Conservation (phyloP, 2,113 vertebrate genomes). For the Thalassoma bifasciatum region DNA sequence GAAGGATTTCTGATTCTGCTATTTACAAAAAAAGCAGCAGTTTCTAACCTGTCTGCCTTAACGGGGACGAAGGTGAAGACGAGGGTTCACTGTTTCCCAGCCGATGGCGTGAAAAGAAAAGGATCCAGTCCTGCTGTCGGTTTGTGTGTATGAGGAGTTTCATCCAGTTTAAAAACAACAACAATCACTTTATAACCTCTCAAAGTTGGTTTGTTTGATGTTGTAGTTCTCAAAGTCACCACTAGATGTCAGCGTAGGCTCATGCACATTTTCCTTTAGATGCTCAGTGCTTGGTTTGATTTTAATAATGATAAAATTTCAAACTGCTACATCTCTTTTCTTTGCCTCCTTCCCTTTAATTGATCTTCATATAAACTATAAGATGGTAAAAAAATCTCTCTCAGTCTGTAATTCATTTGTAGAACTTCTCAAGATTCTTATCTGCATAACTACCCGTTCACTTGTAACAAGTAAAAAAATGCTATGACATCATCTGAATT, state of each 20-base stretch:
- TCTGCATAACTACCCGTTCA: no score
- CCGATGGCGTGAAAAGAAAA: constrained; percentile 33
- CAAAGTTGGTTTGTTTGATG: background rate
- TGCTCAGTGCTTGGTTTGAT: no score
- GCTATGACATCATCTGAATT: no score
- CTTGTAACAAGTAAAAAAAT: no score
- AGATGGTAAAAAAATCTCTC: no score
- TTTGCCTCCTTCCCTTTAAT: no score
- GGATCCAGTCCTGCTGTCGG: background rate
- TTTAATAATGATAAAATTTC: no score
- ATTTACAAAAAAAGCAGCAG: constrained; percentile 68
- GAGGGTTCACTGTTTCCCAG: constrained; percentile 24
- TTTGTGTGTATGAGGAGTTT: constrained; percentile 25
- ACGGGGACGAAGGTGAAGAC: background rate
- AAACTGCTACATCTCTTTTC: no score
- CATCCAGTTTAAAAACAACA: background rate
- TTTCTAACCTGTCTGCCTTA: constrained; percentile 3
- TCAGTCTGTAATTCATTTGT: no score
- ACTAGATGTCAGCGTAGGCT: constrained; percentile 20
- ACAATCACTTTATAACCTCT: no score
- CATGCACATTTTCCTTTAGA: background rate
- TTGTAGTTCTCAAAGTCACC: background rate
- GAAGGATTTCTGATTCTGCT: constrained; percentile 44
- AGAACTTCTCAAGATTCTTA: no score
- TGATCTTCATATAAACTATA: no score